phyloP scores from a whole-genome alignment of 2,888 invertebrate genomes.

The Deroplatys truncata region DNA sequence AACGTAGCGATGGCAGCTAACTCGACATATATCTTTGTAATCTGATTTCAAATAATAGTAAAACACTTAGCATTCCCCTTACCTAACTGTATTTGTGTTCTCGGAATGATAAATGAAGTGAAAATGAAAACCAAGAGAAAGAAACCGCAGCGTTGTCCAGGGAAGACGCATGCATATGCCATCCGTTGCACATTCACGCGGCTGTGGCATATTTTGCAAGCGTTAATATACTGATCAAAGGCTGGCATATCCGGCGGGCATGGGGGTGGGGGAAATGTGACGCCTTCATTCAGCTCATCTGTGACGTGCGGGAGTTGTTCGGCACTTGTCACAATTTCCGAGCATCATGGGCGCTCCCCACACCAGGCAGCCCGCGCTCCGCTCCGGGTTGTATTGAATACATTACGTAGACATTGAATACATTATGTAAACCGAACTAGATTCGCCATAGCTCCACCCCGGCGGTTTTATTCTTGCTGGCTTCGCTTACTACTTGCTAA shows the following conservation, averaged over 20 bases:
- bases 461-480: not conserved
- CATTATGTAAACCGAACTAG: constrained; percentile 16
- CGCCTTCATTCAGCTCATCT: constrained; percentile 16
- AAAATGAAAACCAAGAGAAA: not conserved
- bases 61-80: no score
- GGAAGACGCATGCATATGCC: not conserved
- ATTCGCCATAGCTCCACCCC: not conserved
- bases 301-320: constrained; percentile 8
- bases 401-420: constrained; percentile 16
- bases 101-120: not conserved
- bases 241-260: not conserved
- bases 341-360: not conserved
- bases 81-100: no score
- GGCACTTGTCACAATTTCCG: constrained; percentile 17
- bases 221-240: not conserved
- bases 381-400: constrained; percentile 15
- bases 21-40: no score
- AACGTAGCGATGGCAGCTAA: no score
- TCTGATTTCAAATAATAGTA: no score
- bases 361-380: not conserved
- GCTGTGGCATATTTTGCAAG: not conserved
- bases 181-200: not conserved
- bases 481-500: not conserved
- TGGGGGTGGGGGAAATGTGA: constrained; percentile 1
- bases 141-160: not conserved